Conservation (phyloP, 1,140 invertebrate genomes). For the Aleiodes sp. region DNA sequence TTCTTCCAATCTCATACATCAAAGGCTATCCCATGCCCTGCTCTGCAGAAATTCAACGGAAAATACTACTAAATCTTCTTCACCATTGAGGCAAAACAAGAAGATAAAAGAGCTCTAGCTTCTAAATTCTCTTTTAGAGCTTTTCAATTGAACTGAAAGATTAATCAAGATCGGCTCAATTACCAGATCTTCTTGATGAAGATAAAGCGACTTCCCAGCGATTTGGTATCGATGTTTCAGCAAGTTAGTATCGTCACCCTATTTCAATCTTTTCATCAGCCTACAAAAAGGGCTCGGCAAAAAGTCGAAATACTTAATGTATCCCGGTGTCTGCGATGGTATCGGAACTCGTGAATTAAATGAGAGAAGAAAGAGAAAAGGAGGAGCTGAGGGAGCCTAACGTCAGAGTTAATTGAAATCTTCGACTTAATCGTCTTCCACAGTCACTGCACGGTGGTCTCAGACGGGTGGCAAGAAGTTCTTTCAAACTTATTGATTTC, state of each 20-base stretch:
- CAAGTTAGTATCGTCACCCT: background rate
- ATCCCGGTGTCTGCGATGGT: background rate
- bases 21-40: too few relatives aligned
- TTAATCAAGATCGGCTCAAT: background rate
- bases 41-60: too few relatives aligned
- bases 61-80: too few relatives aligned
- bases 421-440: background rate
- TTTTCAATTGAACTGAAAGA: background rate
- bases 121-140: background rate
- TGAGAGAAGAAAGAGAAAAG: background rate
- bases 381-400: background rate
- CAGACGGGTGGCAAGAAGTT: constrained; percentile 26
- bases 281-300: background rate
- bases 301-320: too few relatives aligned
- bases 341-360: constrained; percentile 16
- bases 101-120: too few relatives aligned
- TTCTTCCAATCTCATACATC: too few relatives aligned
- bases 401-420: constrained; percentile 20
- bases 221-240: background rate
- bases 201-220: background rate
- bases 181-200: background rate
- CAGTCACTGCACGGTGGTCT: background rate
- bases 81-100: too few relatives aligned
- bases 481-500: constrained; percentile 35
- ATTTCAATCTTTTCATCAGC: background rate